Conservation (phyloP, 2,113 vertebrate species). For the Burhinus bistriatus region DNA sequence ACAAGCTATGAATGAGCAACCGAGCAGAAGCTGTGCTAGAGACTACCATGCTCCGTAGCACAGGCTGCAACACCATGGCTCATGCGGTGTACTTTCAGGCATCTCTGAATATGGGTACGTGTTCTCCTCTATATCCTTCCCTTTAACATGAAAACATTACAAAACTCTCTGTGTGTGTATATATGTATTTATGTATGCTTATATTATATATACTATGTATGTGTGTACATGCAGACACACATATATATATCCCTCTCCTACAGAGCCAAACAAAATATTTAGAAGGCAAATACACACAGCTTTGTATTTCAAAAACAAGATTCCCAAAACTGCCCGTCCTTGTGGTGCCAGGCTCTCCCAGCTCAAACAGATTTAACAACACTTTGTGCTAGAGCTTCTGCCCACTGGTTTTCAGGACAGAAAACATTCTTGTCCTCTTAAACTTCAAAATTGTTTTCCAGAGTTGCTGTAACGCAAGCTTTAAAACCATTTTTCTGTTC, state of each 20-base stretch:
- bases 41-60: accelerated
- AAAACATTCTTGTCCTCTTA: not conserved
- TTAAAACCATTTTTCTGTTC: not conserved
- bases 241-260: not conserved
- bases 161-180: not conserved
- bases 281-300: not conserved
- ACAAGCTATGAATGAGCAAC: not conserved
- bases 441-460: not conserved
- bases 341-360: not conserved
- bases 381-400: not conserved
- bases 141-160: not conserved
- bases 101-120: not conserved
- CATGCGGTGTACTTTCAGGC: accelerated
- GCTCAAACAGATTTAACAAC: not conserved
- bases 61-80: not conserved
- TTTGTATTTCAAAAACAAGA: not conserved
- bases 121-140: not conserved
- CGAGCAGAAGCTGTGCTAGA: not conserved
- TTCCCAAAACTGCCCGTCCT: not conserved
- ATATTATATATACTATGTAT: not conserved
- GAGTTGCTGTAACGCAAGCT: not conserved
- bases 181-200: too few species aligned
- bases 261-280: not conserved
- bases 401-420: not conserved
- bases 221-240: accelerated